Percentiles rank a stretch among this genome's conserved stretches.
Conservation (phyloP, 2,888 invertebrate genomes). For the Hypsopygia costalis region DNA sequence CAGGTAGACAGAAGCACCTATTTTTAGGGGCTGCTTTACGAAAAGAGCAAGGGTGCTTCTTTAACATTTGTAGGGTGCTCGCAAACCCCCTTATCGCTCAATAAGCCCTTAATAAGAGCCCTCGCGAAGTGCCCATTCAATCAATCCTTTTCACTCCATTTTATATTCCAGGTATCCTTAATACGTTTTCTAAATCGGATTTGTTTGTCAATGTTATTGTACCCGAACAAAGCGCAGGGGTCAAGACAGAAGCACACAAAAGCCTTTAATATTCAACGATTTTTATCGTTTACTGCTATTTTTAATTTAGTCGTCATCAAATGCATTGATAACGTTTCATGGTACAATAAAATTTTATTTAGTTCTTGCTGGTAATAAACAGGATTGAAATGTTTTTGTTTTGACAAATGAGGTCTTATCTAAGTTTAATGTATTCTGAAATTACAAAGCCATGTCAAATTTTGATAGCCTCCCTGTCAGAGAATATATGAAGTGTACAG, state of each 20-base stretch:
- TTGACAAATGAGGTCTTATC: constrained; percentile 17
- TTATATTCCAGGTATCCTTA: constrained; percentile 70
- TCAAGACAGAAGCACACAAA: constrained; percentile 41
- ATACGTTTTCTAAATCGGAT: constrained; percentile 64
- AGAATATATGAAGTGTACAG: too few species aligned
- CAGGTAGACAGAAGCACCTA: constrained; percentile 58
- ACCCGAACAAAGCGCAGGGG: constrained; percentile 50
- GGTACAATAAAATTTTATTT: constrained; percentile 48
- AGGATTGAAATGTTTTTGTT: constrained; percentile 10
- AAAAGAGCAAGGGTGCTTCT: constrained; percentile 74
- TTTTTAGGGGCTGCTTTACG: constrained; percentile 51
- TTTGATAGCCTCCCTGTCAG: constrained; percentile 9
- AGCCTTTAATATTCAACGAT: constrained; percentile 49
- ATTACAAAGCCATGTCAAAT: constrained; percentile 16
- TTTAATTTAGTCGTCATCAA: constrained; percentile 47
- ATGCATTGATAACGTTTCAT: constrained; percentile 57
- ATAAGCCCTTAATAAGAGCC: constrained; percentile 69
- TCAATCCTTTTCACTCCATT: constrained; percentile 53
- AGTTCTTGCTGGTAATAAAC: constrained; percentile 27
- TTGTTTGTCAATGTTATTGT: constrained; percentile 64
- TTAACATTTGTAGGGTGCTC: constrained; percentile 55
- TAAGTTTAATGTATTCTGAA: constrained; percentile 13
- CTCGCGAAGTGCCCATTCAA: constrained; percentile 59
- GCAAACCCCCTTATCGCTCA: constrained; percentile 55
- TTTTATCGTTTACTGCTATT: constrained; percentile 57